Evolutionary conservation across 1,140 invertebrate species (phyloP).

Genomic region (Anoplophora glabripennis): DNA sequence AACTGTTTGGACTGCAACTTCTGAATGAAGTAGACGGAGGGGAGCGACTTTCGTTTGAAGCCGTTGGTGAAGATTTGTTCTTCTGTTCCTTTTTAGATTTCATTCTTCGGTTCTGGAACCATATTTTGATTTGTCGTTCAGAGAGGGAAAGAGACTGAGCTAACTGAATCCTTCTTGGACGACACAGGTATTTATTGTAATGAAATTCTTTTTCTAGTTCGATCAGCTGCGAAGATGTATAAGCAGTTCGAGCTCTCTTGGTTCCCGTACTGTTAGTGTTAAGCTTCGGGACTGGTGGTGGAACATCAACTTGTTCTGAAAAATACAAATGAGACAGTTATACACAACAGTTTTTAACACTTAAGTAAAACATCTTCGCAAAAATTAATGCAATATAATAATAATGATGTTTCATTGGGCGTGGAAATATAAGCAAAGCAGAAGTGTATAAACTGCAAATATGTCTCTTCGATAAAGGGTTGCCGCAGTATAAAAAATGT

Average conservation of each 20-base stretch:
- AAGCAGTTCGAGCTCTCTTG: slow-evolving; percentile 66
- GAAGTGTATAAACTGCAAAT: too few species aligned
- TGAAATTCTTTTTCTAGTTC: slow-evolving; percentile 95
- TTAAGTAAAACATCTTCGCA: too few species aligned
- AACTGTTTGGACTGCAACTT: not conserved
- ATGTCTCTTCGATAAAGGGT: too few species aligned
- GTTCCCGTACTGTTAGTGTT: not conserved
- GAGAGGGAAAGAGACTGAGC: slow-evolving; percentile 92
- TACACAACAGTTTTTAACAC: too few species aligned
- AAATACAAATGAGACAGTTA: too few species aligned
- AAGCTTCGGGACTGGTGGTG: not conserved
- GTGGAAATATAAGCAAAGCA: too few species aligned
- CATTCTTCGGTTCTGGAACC: slow-evolving; percentile 88
- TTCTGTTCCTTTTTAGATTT: slow-evolving; percentile 59
- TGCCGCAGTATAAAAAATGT: too few species aligned
- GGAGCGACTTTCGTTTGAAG: not conserved
- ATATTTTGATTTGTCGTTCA: slow-evolving; percentile 97
- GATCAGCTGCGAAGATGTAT: slow-evolving; percentile 76
- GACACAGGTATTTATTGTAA: slow-evolving; percentile 93
- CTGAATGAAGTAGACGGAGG: not conserved
- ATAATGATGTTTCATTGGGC: too few species aligned
- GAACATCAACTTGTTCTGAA: not conserved
- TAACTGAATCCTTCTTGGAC: slow-evolving; percentile 93
- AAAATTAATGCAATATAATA: too few species aligned
- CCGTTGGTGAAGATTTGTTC: slow-evolving; percentile 11